Evolutionary conservation across 2,797 vertebrate genomes (phyloP), one percentile per base, ranked within the genome.

Genomic region (Triplophysa yarkandensis): DNA sequence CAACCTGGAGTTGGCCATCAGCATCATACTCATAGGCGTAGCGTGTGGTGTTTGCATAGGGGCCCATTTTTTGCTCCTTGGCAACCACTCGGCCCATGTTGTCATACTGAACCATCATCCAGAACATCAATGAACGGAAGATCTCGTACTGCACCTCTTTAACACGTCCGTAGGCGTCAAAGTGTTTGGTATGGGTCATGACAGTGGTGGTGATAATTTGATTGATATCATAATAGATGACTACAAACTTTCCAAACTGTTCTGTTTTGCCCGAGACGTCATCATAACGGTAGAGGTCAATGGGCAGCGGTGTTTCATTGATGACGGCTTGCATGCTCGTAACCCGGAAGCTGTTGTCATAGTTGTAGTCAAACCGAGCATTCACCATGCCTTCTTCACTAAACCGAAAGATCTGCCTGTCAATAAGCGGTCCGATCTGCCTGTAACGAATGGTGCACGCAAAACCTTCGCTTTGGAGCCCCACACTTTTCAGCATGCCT

Each of bases 291-390:
- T 98, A 99, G 63, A 99, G 90, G 77, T 99, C 98, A 1, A 99
- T 99, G 0, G 98, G 98, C 76, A 99, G 83, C 0, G 98, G 98
- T 0, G 96, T 99, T 88, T 99, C 98, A 0, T 99, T 99, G 82
- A 99, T 98, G 80, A 99, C 97, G 0, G 97, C 97, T 85, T 99
- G 98, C 98, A 99, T 99, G 91, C 97, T 99, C 17, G 98, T 99
- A 77, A 98, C 97, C 4, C 98, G 92, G 86, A 99, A 99, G 64
- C 97, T 99, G 90, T 98, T 99, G 91, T 99, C 98, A 0, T 99
- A 99, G 81, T 98, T 98, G n/a, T 99, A 99, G 87, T 99, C 98
- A 19, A 99, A 99, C 1, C 98, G 93, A 34, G 96, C 98, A 0
- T 98, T 98, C 83, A 99, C 98, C 96, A 98, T 98, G 79, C 97